phyloP scores from a whole-genome alignment of 1,140 invertebrate genomes.

The Trichogramma pretiosum region DNA sequence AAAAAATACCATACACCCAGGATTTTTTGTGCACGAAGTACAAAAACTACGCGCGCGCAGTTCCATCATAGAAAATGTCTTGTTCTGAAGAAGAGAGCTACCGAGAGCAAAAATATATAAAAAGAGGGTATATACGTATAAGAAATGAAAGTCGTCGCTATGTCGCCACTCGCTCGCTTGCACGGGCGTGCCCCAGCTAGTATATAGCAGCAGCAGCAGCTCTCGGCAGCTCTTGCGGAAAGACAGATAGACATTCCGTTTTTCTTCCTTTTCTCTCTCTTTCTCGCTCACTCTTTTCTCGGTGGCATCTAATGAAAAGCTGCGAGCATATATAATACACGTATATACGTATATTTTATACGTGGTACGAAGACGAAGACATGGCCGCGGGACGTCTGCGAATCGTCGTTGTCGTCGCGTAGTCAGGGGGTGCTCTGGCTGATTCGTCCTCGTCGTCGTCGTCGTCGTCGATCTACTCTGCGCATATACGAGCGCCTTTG shows the following conservation, averaged over 20 bases:
- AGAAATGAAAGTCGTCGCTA: too few species aligned
- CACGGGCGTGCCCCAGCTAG: conserved; percentile 6
- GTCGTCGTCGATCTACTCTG: neutral
- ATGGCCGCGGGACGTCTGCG: conserved; percentile 7
- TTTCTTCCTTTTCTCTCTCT: too few species aligned
- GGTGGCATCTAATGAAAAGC: conserved; percentile 16
- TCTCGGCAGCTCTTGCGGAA: neutral
- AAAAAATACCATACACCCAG: too few species aligned
- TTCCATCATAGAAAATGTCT: too few species aligned
- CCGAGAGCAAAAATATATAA: too few species aligned
- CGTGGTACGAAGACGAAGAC: conserved; percentile 10
- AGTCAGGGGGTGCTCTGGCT: too few species aligned
- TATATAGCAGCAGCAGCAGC: neutral
- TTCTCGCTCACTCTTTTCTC: neutral
- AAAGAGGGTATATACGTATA: too few species aligned
- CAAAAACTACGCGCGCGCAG: too few species aligned
- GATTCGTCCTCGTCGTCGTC: neutral
- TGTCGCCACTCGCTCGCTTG: neutral
- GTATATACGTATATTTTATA: too few species aligned
- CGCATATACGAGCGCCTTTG: neutral
- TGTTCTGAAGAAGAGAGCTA: too few species aligned
- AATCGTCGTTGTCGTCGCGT: conserved; percentile 2
- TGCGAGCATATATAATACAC: too few species aligned
- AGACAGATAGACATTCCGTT: conserved; percentile 2
- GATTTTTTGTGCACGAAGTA: too few species aligned